These are phyloP conservation scores for Prunella strophiata DNA, from an alignment of 2,797 vertebrate genomes.

Conservation along the genomic window DNA sequence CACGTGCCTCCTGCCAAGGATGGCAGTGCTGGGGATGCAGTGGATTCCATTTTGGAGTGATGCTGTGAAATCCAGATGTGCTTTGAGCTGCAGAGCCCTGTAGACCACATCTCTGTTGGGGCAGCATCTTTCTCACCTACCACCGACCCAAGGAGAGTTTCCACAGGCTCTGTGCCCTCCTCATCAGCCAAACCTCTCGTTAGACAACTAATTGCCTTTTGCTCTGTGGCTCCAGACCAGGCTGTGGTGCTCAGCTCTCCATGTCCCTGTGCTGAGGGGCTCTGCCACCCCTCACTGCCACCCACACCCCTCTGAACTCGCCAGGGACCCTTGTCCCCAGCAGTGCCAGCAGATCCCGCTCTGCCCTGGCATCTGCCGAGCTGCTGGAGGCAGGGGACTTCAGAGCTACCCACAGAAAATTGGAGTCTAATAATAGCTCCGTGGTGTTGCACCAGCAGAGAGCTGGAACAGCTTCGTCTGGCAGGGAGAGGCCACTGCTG, in stretches of 20 bases:
- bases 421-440: slow-evolving; percentile 44
- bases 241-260: not conserved
- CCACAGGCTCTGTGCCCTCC: not conserved
- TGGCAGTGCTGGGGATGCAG: fast-evolving
- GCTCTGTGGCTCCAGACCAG: not conserved
- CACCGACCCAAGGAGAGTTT: fast-evolving
- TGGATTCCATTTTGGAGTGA: not conserved
- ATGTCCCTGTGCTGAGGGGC: fast-evolving
- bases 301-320: not conserved
- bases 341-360: slow-evolving; percentile 20
- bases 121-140: not conserved
- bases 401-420: slow-evolving; percentile 44
- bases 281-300: not conserved
- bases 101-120: fast-evolving
- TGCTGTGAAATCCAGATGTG: not conserved
- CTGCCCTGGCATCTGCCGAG: slow-evolving; percentile 41
- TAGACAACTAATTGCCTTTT: not conserved
- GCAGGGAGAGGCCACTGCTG: not conserved
- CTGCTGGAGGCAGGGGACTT: slow-evolving; percentile 48
- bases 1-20: not conserved
- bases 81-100: not conserved
- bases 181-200: not conserved
- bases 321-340: not conserved
- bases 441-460: not conserved
- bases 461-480: not conserved